A percentile compares a stretch with the other conserved stretches of the same genome.
Conservation (phyloP, 2,888 invertebrate species). For the Eupeodes latifasciatus region DNA sequence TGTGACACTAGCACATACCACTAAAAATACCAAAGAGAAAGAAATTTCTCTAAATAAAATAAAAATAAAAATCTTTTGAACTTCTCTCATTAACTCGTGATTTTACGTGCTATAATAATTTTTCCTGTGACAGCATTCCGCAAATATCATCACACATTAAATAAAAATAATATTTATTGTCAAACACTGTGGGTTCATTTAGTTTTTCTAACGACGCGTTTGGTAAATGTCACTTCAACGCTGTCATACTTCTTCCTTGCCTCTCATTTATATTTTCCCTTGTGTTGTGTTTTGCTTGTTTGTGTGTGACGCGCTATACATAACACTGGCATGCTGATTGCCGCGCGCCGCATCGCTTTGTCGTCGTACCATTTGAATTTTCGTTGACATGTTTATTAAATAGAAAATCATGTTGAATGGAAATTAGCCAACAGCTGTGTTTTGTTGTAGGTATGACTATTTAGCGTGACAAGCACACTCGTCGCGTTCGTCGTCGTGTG, state of each 20-base stretch:
- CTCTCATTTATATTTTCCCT: neutral
- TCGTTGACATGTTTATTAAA: constrained; percentile 75
- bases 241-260: neutral
- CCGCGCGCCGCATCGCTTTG: neutral
- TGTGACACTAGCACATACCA: neutral
- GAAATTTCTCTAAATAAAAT: neutral
- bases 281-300: neutral
- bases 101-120: neutral
- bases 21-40: neutral
- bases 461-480: constrained; percentile 44
- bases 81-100: neutral
- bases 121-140: constrained; percentile 40
- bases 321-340: neutral
- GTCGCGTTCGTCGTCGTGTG: constrained; percentile 35
- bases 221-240: constrained; percentile 62
- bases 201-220: constrained; percentile 67
- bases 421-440: constrained; percentile 75
- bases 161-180: constrained; percentile 58
- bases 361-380: constrained; percentile 22
- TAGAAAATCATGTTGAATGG: constrained; percentile 71
- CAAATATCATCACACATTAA: constrained; percentile 45
- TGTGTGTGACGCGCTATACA: constrained; percentile 2
- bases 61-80: neutral
- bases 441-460: constrained; percentile 21
- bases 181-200: constrained; percentile 66